Percentiles rank a stretch among this genome's conserved stretches.
phyloP scores from a whole-genome alignment of 2,113 vertebrate species.

The Garra rufa region DNA sequence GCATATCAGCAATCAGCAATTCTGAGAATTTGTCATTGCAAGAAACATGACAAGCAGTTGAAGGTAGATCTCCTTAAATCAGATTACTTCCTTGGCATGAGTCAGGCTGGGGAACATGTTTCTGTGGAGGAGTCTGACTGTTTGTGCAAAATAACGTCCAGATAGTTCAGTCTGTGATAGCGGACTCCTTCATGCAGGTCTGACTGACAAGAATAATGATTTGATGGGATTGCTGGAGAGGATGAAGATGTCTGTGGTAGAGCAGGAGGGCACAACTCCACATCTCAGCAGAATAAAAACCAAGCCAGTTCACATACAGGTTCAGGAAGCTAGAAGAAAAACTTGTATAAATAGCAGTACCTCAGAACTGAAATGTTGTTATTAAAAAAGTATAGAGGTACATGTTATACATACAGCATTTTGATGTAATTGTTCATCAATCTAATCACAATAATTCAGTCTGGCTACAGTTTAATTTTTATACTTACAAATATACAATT shows the following conservation, averaged over 20 bases:
- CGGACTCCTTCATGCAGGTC: not conserved
- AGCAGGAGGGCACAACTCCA: not conserved
- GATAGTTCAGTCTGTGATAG: not conserved
- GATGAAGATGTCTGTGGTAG: not conserved
- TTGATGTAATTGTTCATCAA: not conserved
- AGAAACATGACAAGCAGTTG: not conserved
- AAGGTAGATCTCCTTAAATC: not conserved
- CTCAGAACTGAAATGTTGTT: not conserved
- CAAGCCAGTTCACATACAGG: not conserved
- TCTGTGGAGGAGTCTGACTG: not conserved
- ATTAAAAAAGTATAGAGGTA: not conserved
- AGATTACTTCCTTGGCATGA: not conserved
- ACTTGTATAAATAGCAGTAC: not conserved
- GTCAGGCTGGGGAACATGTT: slow-evolving; percentile 2
- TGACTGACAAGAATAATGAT: slow-evolving; percentile 24
- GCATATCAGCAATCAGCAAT: not conserved
- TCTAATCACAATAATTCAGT: not conserved
- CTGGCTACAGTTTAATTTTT: not conserved
- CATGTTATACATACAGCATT: not conserved
- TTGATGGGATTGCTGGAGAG: not conserved
- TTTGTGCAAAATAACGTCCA: not conserved
- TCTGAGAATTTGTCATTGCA: not conserved
- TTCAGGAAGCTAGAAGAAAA: not conserved
- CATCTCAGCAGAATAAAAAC: slow-evolving; percentile 13
- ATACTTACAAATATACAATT: not conserved